A percentile compares a stretch with the other conserved stretches of the same genome.
Evolutionary conservation across 2,113 vertebrate species (phyloP).

Genomic region (Gallinago media): DNA sequence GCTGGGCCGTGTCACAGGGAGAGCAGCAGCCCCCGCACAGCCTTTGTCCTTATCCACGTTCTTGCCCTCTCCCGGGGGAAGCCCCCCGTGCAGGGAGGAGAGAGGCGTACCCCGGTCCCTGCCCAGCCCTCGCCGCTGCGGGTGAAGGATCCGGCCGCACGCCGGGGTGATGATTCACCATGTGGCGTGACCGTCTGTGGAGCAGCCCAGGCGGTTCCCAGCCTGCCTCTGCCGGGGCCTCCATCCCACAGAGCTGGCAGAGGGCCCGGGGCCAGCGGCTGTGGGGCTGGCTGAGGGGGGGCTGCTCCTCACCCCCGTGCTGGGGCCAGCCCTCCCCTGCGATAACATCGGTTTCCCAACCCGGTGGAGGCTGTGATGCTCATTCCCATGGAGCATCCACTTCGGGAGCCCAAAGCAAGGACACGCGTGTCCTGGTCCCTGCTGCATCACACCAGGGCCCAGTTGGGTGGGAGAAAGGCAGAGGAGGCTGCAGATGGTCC

Average conservation of each 20-base stretch:
- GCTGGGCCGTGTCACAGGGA: neutral
- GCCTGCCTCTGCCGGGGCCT: fast-evolving
- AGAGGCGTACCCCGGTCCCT: neutral
- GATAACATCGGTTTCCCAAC: slow-evolving; percentile 46
- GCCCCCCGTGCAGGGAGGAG: fast-evolving
- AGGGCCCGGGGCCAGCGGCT: neutral
- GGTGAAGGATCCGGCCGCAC: neutral
- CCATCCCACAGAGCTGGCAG: neutral
- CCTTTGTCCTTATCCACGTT: neutral
- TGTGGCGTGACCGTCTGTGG: neutral
- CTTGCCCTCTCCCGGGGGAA: neutral
- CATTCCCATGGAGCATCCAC: neutral
- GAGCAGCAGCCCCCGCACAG: neutral
- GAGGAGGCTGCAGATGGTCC: neutral
- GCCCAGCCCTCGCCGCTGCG: neutral
- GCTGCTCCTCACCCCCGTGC: neutral
- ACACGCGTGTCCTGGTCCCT: fast-evolving
- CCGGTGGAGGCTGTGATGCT: neutral
- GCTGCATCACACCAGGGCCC: neutral
- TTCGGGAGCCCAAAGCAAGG: neutral
- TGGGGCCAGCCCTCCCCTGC: neutral
- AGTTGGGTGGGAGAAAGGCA: neutral
- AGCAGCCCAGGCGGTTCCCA: neutral
- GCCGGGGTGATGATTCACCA: neutral
- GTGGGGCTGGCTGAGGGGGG: neutral